Evolutionary conservation across 2,797 vertebrate genomes (phyloP).

Genomic region (Scleropages formosus): DNA sequence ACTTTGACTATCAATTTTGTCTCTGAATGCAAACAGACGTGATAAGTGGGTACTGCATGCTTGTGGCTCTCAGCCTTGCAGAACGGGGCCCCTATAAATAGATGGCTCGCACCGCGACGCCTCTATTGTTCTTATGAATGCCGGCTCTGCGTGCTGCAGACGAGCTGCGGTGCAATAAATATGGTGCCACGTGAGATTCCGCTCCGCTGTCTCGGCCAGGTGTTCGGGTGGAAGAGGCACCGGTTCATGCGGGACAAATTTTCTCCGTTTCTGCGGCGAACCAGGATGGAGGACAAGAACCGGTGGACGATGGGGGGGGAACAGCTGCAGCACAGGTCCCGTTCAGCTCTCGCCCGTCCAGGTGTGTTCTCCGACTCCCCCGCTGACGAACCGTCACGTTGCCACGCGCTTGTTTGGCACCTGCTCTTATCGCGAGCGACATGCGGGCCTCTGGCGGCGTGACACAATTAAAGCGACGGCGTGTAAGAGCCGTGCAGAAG

Average conservation of each 20-base stretch:
- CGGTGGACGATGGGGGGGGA: too few species aligned
- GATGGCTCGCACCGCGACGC: background rate
- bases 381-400: too few species aligned
- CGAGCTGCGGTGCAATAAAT: constrained; percentile 39
- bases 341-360: too few species aligned
- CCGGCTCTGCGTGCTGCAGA: background rate
- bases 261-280: too few species aligned
- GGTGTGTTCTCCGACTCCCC: too few species aligned
- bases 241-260: background rate
- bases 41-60: constrained; percentile 21
- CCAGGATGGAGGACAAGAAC: background rate
- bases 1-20: constrained; percentile 31
- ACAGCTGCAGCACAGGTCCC: too few species aligned
- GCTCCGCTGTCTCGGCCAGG: constrained; percentile 31
- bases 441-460: too few species aligned
- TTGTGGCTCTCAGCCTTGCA: constrained; percentile 34
- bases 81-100: constrained; percentile 11
- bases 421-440: too few species aligned
- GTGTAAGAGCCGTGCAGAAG: too few species aligned
- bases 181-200: constrained; percentile 43
- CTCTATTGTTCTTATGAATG: background rate
- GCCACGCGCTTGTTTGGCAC: too few species aligned
- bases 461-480: too few species aligned
- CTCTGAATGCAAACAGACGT: constrained; percentile 26
- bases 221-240: background rate